Evolutionary conservation across 2,113 vertebrate species (phyloP), one percentile per base, ranked within the genome.

Genomic region (Theristicus caerulescens): DNA sequence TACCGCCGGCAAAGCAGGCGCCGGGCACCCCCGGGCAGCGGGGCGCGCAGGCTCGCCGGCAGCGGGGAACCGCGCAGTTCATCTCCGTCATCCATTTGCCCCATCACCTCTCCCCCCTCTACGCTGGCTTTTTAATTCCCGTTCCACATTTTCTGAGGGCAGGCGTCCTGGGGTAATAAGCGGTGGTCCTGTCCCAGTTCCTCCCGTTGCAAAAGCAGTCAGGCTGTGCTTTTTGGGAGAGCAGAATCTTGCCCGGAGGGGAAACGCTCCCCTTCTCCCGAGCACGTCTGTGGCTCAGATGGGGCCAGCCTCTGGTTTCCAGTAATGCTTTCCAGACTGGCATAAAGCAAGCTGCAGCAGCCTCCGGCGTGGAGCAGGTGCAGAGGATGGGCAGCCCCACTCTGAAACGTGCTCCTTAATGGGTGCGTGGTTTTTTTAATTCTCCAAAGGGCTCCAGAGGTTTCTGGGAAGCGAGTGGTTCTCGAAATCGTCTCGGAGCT

Each of bases 131-230:
- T 72, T 65, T 52, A 24, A 25, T 85, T 34, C 44, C 51, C 18
- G 0, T 52, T 26, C 13, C 1, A 2, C 17, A 0, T 46, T 59
- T 73, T 46, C 59, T 57, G 44, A 24, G 85, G 66, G 4, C 5
- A 0, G 1, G 11, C 10, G 46, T 31, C 4, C 66, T 8, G 34
- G 52, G 19, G 6, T 9, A 7, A 5, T 4, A 18, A 15, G 27
- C 4, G 6, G 16, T 17, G 40, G 7, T 38, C 49, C 36, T 25
- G 13, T 22, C 52, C 40, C 66, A 11, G 0, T 20, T 46, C 22
- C 10, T 65, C 17, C 59, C 2, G 0, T 17, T 79, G 58, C 59
- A 59, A 10, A 58, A 44, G 9, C 57, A 51, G 57, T 3, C 32
- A 15, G 9, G 2, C 36, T 58, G 5, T 38, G 36, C 4, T 46